Base-by-base conservation (phyloP, 2,888 invertebrate genomes). In the Seira musarum region DNA sequence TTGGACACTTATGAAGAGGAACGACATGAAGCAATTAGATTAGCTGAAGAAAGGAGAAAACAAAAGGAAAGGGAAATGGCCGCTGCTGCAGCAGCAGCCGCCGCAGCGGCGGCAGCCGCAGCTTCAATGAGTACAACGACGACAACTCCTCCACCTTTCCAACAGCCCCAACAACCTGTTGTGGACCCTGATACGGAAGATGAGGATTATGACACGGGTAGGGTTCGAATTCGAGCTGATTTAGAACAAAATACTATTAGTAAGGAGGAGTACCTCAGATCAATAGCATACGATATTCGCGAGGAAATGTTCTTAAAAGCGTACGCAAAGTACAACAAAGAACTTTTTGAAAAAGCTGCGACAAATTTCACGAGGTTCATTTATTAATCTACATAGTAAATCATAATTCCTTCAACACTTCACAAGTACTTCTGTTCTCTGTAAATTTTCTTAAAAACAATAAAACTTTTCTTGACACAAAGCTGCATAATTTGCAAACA, bases 1-100 rank as follows among this genome's bases (percentile, higher is more conserved):
- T 61, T 83, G 40, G 70, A 72, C 15, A 61, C 77, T 0, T 83
- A 81, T 40, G 83, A 83, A 61, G 81, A 73, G 35, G 83, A 83
- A 30, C 61, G 83, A 46, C 63, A 71, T 1, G 83, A 81, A 30
- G 71, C 70, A 22, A 77, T 77, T 40, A 25, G 71, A 40, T 2
- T 77, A 19, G 66, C 70, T 3, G 83, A 78, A 70, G 76, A 70
- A 19, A 17, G 63, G 17, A 46, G 68, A 30, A 65, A 63, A 21
- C 63, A 82, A 35, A 60, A 46, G 21, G 70, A 64, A 57, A 46
- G 57, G 46, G 72, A 75, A 35, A 68, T 67, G 1, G 69, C 72
- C 2, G 24, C 40, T 1, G 68, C 69, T 8, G 81, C 78, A 3
- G 82, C 68, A 1, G 72, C 65, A 2, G 81, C 69, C 1, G 81